phyloP scores from a whole-genome alignment of 2,797 vertebrate species.

The Notoglanidium macrostoma region DNA sequence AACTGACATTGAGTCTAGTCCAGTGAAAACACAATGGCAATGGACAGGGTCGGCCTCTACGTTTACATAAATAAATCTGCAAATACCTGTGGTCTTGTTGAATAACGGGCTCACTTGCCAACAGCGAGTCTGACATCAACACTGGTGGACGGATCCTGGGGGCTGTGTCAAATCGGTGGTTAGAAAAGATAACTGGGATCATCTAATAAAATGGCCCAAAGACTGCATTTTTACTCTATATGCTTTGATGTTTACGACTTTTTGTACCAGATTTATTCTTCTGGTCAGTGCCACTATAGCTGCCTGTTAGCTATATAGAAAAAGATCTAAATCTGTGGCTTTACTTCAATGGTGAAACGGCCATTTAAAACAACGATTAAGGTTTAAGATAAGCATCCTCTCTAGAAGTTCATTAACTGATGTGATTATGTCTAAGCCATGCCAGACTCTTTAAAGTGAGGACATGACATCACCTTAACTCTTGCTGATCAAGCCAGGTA shows the following conservation, averaged over 20 bases:
- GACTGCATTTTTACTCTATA: neutral
- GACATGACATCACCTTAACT: constrained; percentile 65
- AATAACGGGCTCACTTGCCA: constrained; percentile 64
- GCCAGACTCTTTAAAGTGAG: constrained; percentile 60
- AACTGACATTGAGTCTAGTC: constrained; percentile 64
- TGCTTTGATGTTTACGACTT: constrained; percentile 1
- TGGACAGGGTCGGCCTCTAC: constrained; percentile 68
- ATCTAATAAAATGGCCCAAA: constrained; percentile 28
- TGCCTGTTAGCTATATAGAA: neutral
- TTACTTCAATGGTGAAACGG: constrained; percentile 18
- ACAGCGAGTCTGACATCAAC: constrained; percentile 62
- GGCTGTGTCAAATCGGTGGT: constrained; percentile 64
- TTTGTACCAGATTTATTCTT: neutral
- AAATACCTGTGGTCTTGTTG: constrained; percentile 71
- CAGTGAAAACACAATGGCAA: constrained; percentile 70
- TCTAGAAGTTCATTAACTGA: constrained; percentile 58
- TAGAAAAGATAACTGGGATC: constrained; percentile 34
- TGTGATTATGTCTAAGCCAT: constrained; percentile 60
- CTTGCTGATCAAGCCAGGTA: constrained; percentile 59
- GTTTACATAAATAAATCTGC: constrained; percentile 75
- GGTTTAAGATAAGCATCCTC: constrained; percentile 49
- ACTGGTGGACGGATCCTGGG: constrained; percentile 58
- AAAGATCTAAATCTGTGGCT: neutral
- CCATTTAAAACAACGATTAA: constrained; percentile 41
- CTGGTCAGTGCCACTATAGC: neutral